These are phyloP conservation scores for Anguilla rostrata DNA, from an alignment of 2,113 vertebrate genomes.

Conservation along the genomic window DNA sequence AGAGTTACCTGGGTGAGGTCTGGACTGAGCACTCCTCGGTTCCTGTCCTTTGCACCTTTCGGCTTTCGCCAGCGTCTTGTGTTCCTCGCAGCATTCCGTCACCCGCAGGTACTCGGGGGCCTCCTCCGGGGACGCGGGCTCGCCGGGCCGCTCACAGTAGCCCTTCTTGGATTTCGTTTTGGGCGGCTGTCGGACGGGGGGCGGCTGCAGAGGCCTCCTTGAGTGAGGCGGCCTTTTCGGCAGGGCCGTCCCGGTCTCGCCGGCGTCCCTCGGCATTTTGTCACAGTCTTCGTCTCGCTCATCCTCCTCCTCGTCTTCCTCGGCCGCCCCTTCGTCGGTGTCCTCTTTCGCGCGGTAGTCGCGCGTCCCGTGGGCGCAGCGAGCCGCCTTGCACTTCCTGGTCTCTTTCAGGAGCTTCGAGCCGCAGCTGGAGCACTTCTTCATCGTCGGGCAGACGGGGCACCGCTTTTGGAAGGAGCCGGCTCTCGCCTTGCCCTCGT, in stretches of 20 bases:
- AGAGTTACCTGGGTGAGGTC: slow-evolving; percentile 52
- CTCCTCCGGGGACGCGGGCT: slow-evolving; percentile 22
- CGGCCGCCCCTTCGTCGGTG: slow-evolving; percentile 52
- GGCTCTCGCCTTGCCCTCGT: background rate
- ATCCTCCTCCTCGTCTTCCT: slow-evolving; percentile 29
- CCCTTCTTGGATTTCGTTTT: slow-evolving; percentile 52
- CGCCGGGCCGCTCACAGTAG: slow-evolving; percentile 28
- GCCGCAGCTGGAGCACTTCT: slow-evolving; percentile 64
- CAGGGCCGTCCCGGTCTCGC: slow-evolving; percentile 32
- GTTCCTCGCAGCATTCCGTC: slow-evolving; percentile 33
- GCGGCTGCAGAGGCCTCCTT: slow-evolving; percentile 43
- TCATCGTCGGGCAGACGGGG: slow-evolving; percentile 43
- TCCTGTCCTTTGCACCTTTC: slow-evolving; percentile 38
- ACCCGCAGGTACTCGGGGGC: background rate
- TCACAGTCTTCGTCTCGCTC: background rate
- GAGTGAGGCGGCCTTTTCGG: slow-evolving; percentile 48
- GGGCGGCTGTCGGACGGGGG: slow-evolving; percentile 22
- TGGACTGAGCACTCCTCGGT: slow-evolving; percentile 40
- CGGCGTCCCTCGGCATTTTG: slow-evolving; percentile 38
- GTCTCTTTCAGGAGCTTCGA: slow-evolving; percentile 48
- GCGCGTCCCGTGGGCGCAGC: slow-evolving; percentile 35
- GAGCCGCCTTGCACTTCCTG: slow-evolving; percentile 36
- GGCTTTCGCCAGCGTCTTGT: background rate
- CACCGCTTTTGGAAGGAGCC: slow-evolving; percentile 36
- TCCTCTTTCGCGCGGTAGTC: slow-evolving; percentile 47